Evolutionary conservation across 2,888 invertebrate genomes (phyloP), one percentile per base, ranked within the genome.

Genomic region (Meandrusa payeni): DNA sequence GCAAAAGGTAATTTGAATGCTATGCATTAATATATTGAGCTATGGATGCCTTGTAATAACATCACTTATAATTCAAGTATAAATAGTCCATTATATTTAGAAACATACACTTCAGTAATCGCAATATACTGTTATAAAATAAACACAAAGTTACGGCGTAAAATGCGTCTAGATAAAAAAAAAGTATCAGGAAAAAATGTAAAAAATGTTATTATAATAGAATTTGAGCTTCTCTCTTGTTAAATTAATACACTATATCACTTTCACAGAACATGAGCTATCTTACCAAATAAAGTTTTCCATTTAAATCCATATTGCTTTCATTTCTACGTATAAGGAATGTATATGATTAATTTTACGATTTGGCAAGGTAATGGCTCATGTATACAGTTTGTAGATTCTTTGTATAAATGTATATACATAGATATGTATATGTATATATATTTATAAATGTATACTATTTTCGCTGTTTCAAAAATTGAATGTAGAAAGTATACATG

Each of bases 381-480:
- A 24, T 5, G 11, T 29, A n/a, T 9, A 43, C 24, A 15, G 13
- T 26, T 3, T 36, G 31, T 42, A 43, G 43, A 24, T 24, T 34
- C 17, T 23, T 19, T 42, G 29, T 37, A 43, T 20, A 43, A 37
- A 32, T 42, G 36, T 42, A 37, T 37, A 31, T 31, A n/a, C n/a
- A n/a, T n/a, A n/a, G n/a, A n/a, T n/a, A n/a, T n/a, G n/a, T n/a
- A n/a, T n/a, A n/a, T n/a, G n/a, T n/a, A n/a, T n/a, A n/a, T n/a
- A n/a, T n/a, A 42, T 7, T 11, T 23, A 7, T 29, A n/a, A 2
- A 15, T 7, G n/a, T 7, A 22, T 22, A n/a, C 4, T 10, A 10
- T 33, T 2, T 10, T 13, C 5, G 10, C n/a, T 6, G n/a, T 41
- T 41, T 11, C 5, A 23, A 15, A 22, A 20, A n/a, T n/a, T n/a